Conservation (phyloP, 1,140 invertebrate species). For the Pantala flavescens region DNA sequence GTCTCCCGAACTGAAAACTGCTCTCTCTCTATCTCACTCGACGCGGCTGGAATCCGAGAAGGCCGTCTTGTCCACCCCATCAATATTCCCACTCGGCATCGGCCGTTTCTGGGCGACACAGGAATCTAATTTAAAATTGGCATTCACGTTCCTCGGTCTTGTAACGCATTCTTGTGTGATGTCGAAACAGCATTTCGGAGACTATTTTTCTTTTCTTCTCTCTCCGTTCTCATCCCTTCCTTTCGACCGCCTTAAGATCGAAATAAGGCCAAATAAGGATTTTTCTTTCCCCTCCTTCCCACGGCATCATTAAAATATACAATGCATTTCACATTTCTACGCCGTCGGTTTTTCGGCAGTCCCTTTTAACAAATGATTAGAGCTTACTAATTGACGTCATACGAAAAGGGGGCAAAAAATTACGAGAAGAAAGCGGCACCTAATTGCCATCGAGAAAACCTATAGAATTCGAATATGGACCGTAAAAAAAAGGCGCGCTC, state of each 20-base stretch:
- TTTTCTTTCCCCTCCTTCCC: neutral
- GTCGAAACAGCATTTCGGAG: slow-evolving; percentile 3
- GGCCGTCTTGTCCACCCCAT: neutral
- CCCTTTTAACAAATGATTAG: neutral
- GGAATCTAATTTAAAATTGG: slow-evolving; percentile 7
- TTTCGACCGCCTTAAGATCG: neutral
- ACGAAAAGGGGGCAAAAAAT: neutral
- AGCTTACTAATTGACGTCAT: neutral
- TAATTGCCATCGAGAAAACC: no score
- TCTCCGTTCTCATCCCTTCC: neutral
- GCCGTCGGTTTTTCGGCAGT: neutral
- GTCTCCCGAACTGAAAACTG: neutral
- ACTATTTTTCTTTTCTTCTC: neutral
- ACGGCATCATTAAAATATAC: neutral
- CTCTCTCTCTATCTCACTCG: neutral
- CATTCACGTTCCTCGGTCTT: slow-evolving; percentile 2
- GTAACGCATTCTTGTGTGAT: slow-evolving; percentile 9
- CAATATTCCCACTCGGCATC: neutral
- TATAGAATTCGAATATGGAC: no score
- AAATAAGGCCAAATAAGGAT: neutral
- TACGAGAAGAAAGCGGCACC: neutral
- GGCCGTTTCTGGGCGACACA: slow-evolving; percentile 1
- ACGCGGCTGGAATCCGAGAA: neutral
- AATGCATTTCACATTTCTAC: neutral
- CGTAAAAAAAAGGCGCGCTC: no score